Evolutionary conservation across 2,888 invertebrate genomes (phyloP), one percentile per base, ranked within the genome.

Genomic region (Norana najaformis): DNA sequence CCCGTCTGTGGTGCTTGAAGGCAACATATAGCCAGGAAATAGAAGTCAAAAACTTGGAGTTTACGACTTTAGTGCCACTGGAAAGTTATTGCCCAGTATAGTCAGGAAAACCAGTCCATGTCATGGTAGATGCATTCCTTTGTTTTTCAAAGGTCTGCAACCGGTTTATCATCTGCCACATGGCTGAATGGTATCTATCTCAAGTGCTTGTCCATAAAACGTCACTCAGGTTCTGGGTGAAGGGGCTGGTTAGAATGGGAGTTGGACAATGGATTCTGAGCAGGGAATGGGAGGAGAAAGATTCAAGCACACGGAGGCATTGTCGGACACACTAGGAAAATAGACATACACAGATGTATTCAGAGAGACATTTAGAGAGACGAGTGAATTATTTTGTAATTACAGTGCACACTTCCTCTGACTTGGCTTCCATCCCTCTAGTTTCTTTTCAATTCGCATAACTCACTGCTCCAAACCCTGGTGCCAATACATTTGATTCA

Each of bases 301-400:
- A 69, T 69, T n/a, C 69, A 69, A 8, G 69, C 69, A 69, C 69
- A 69, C 30, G 20, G n/a, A n/a, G n/a, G n/a, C n/a, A 69, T 30
- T 11, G 8, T 11, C 47, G 23, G 47, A 47, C 47, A 4, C 47
- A 47, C 69, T 11, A n/a, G 69, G 69, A n/a, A 69, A n/a, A 69
- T n/a, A 69, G 69, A n/a, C 69, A n/a, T 69, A n/a, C n/a, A n/a
- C n/a, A 69, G 69, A 69, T n/a, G n/a, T 47, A 47, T n/a, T 69
- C 30, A 69, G 69, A 69, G 69, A 69, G 69, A 69, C n/a, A 23
- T 69, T 69, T 69, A 69, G 69, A 69, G 69, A 30, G n/a, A 69
- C 11, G 8, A 69, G 69, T n/a, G 69, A 69, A 69, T n/a, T 30
- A 69, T 8, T 69, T n/a, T n/a, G 69, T n/a, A n/a, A n/a, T n/a